These are phyloP conservation scores for Pycnomerus fuliginosus DNA, from an alignment of 2,888 invertebrate species.

Conservation along the genomic window DNA sequence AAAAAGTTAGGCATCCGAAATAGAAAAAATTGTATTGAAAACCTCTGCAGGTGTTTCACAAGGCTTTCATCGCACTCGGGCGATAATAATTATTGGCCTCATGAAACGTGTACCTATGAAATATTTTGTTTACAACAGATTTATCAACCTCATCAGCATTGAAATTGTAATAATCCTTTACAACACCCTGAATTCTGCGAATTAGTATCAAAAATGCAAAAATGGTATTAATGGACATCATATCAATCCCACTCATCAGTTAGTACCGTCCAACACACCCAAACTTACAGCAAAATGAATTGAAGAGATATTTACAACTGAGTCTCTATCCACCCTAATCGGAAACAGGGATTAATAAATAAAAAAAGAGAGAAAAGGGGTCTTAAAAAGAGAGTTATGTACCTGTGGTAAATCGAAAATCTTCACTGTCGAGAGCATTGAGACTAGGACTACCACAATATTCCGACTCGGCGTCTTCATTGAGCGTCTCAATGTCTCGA, in stretches of 20 bases:
- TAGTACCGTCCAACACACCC: conserved; percentile 12
- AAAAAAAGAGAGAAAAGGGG: neutral
- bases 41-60: too few species aligned
- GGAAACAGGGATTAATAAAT: conserved; percentile 1
- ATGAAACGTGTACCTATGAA: too few species aligned
- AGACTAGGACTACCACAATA: conserved; percentile 66
- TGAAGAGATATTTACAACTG: conserved; percentile 33
- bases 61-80: too few species aligned
- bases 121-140: too few species aligned
- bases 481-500: conserved; percentile 66
- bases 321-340: conserved; percentile 45
- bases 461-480: conserved; percentile 68
- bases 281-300: conserved; percentile 3
- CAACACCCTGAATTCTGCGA: too few species aligned
- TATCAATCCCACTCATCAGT: conserved; percentile 8
- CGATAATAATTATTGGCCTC: too few species aligned
- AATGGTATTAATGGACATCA: neutral
- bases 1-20: too few species aligned
- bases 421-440: conserved; percentile 65
- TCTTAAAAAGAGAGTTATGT: conserved; percentile 21
- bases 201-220: neutral
- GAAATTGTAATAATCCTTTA: too few species aligned
- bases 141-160: too few species aligned
- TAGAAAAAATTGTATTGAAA: too few species aligned
- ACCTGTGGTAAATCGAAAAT: conserved; percentile 63